phyloP scores from a whole-genome alignment of 2,888 invertebrate genomes.

The Pseudanteris insignis region DNA sequence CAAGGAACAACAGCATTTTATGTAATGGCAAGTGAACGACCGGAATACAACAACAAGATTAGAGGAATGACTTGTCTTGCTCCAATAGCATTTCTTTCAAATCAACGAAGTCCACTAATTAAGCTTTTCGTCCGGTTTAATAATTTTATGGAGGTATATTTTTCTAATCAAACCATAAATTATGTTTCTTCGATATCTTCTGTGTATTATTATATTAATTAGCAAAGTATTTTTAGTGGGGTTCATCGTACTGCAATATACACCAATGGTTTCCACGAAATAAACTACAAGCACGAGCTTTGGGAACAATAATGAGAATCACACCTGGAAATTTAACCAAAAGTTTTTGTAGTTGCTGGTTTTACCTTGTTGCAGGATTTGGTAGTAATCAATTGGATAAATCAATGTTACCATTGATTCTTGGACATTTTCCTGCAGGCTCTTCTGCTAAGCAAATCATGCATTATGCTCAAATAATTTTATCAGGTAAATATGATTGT shows the following conservation, averaged over 20 bases:
- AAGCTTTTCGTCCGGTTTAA: slow-evolving; percentile 58
- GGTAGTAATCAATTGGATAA: slow-evolving; percentile 67
- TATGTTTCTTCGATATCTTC: too few species aligned
- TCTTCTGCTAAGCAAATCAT: slow-evolving; percentile 64
- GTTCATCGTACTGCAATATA: slow-evolving; percentile 60
- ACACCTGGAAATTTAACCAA: slow-evolving; percentile 56
- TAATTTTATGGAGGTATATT: slow-evolving; percentile 58
- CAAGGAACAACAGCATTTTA: slow-evolving; percentile 69
- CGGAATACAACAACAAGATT: slow-evolving; percentile 64
- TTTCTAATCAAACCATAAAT: not conserved
- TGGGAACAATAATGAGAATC: slow-evolving; percentile 57
- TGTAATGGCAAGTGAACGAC: slow-evolving; percentile 62
- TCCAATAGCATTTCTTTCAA: slow-evolving; percentile 64
- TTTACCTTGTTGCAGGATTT: slow-evolving; percentile 68
- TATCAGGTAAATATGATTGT: slow-evolving; percentile 55
- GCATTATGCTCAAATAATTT: slow-evolving; percentile 62
- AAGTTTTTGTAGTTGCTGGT: slow-evolving; percentile 66
- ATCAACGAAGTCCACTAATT: slow-evolving; percentile 61
- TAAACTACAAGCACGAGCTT: slow-evolving; percentile 56
- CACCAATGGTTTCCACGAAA: slow-evolving; percentile 62
- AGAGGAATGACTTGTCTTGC: slow-evolving; percentile 62
- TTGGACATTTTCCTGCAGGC: slow-evolving; percentile 66
- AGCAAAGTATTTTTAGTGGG: slow-evolving; percentile 57
- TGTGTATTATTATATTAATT: too few species aligned
- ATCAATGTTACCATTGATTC: slow-evolving; percentile 60